These are phyloP conservation scores for Neuroscelio doddi DNA, from an alignment of 2,888 invertebrate genomes.

Conservation along the genomic window DNA sequence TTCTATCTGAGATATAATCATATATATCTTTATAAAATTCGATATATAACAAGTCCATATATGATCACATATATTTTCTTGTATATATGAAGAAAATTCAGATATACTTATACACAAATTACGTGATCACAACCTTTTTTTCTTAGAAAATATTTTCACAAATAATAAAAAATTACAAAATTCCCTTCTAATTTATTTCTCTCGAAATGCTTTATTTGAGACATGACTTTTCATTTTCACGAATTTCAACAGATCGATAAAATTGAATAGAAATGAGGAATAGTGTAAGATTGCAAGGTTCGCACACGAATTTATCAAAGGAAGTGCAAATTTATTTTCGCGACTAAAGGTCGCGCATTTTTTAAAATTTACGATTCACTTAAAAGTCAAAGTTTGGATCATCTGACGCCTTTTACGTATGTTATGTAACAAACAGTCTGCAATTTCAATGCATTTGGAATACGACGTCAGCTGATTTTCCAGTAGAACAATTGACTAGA, in stretches of 20 bases:
- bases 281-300: slow-evolving; percentile 5
- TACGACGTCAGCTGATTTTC: slow-evolving; percentile 26
- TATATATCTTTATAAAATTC: too few relatives aligned
- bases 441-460: slow-evolving; percentile 23
- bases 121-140: too few relatives aligned
- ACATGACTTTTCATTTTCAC: too few relatives aligned
- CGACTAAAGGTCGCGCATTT: slow-evolving; percentile 18
- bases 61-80: too few relatives aligned
- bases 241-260: slow-evolving; percentile 18
- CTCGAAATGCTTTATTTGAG: too few relatives aligned
- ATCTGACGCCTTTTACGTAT: slow-evolving; percentile 14
- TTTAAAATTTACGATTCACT: slow-evolving; percentile 29
- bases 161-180: too few relatives aligned
- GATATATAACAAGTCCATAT: too few relatives aligned
- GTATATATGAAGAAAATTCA: too few relatives aligned
- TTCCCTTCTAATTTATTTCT: too few relatives aligned
- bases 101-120: too few relatives aligned
- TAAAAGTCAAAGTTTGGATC: slow-evolving; percentile 32
- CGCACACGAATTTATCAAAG: slow-evolving; percentile 19
- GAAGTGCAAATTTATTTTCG: slow-evolving; percentile 26
- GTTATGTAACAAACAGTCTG: slow-evolving; percentile 24
- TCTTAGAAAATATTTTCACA: too few relatives aligned
- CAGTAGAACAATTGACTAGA: slow-evolving; percentile 6
- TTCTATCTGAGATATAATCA: too few relatives aligned
- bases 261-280: slow-evolving; percentile 29